Conservation (phyloP, 2,888 invertebrate genomes). For the Eristalinus sepulchralis region DNA sequence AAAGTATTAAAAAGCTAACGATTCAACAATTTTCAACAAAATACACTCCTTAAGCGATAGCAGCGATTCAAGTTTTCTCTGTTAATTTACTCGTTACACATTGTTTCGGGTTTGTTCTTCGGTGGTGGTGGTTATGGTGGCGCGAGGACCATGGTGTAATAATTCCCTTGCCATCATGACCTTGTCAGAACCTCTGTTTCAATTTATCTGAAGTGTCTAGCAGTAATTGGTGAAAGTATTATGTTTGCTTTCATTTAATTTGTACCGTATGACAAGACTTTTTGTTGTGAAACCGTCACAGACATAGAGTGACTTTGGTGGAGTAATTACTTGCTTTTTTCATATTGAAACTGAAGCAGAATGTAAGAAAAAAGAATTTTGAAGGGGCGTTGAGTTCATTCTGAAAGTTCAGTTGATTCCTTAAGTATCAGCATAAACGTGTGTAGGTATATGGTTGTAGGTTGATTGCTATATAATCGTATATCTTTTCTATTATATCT, state of each 20-base stretch:
- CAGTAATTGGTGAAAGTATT: not conserved
- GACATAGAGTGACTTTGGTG: not conserved
- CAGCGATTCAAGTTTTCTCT: slow-evolving; percentile 48
- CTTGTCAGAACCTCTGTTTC: not conserved
- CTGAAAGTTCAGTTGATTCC: too few species aligned
- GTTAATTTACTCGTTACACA: slow-evolving; percentile 35
- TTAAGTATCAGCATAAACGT: too few species aligned
- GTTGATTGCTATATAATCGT: too few species aligned
- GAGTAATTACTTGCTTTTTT: not conserved
- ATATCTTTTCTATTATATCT: too few species aligned
- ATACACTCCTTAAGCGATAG: slow-evolving; percentile 14
- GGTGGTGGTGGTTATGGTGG: not conserved
- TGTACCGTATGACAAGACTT: not conserved
- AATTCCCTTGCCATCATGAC: not conserved
- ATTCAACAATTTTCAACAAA: not conserved
- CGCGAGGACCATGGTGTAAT: too few species aligned
- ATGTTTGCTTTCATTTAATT: not conserved
- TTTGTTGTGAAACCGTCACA: not conserved
- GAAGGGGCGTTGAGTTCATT: too few species aligned
- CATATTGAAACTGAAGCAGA: not conserved
- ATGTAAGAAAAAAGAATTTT: not conserved
- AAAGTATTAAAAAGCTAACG: slow-evolving; percentile 15
- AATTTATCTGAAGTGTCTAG: not conserved
- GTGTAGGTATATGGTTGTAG: too few species aligned
- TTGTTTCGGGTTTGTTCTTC: slow-evolving; percentile 21